Percentiles rank a stretch among this genome's conserved stretches.
These are phyloP conservation scores for Lasioglossum zephyrum DNA, from an alignment of 2,888 invertebrate species.

Conservation along the genomic window DNA sequence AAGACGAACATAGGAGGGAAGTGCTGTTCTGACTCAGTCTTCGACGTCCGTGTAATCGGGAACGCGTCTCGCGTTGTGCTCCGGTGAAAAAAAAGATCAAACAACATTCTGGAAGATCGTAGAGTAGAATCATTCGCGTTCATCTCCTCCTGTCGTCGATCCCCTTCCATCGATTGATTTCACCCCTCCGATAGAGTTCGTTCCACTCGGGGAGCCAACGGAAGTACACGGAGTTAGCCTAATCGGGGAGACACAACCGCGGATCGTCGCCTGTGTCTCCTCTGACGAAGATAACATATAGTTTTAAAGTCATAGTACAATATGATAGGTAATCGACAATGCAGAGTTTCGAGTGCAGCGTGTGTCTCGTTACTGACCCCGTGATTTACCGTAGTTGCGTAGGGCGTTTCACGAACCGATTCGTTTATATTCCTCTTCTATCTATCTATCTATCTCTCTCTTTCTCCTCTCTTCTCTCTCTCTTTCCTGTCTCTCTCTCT, in stretches of 20 bases:
- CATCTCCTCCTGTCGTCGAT: constrained; percentile 6
- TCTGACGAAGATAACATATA: constrained; percentile 39
- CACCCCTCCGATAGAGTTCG: constrained; percentile 21
- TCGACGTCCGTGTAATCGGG: background rate
- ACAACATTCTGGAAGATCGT: background rate
- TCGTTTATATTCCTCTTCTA: constrained; percentile 50
- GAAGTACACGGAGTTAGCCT: constrained; percentile 56
- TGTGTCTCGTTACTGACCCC: constrained; percentile 65
- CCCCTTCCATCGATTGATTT: constrained; percentile 29
- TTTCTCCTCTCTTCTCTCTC: background rate
- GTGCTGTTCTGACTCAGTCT: background rate
- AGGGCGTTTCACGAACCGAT: constrained; percentile 52
- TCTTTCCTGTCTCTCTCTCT: background rate
- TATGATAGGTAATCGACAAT: constrained; percentile 54
- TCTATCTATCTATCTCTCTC: constrained; percentile 23
- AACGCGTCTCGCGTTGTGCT: background rate
- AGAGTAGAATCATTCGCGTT: background rate
- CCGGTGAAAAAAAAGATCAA: background rate
- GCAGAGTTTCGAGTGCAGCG: constrained; percentile 60
- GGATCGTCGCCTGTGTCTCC: constrained; percentile 24
- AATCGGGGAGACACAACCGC: constrained; percentile 42
- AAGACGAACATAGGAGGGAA: too few relatives aligned
- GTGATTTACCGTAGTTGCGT: constrained; percentile 58
- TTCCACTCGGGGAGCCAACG: constrained; percentile 8
- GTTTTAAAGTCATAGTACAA: constrained; percentile 60